These are phyloP conservation scores for Dendrocopos noguchii DNA, from an alignment of 2,113 vertebrate genomes.

Conservation along the genomic window DNA sequence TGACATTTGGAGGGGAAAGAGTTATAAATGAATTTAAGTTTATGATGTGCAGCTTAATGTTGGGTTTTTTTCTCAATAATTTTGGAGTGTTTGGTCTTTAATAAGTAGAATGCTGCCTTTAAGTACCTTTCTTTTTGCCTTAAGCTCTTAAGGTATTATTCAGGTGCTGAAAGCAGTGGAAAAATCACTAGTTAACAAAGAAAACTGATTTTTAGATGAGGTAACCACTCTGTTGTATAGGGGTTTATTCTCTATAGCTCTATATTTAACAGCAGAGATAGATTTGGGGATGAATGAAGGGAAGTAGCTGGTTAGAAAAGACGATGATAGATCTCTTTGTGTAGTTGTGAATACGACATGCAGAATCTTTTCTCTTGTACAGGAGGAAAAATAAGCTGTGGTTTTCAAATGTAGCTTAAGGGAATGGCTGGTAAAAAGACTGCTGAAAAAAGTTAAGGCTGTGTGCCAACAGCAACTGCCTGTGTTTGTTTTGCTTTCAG, in stretches of 20 bases:
- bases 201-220: slow-evolving; percentile 28
- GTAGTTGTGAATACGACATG: slow-evolving; percentile 2
- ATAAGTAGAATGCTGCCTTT: background rate
- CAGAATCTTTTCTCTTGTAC: background rate
- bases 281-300: slow-evolving; percentile 13
- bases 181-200: slow-evolving; percentile 16
- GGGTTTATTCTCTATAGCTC: background rate
- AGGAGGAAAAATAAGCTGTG: slow-evolving; percentile 16
- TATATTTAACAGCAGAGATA: background rate
- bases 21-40: background rate
- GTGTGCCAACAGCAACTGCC: slow-evolving; percentile 27
- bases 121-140: slow-evolving; percentile 2
- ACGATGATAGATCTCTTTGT: slow-evolving; percentile 10
- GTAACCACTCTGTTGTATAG: background rate
- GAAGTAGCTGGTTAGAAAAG: slow-evolving; percentile 8
- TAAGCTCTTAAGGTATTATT: slow-evolving; percentile 9
- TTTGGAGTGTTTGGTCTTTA: background rate
- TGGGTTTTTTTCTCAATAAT: background rate
- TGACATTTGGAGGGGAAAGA: background rate
- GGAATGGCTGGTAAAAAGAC: slow-evolving; percentile 15
- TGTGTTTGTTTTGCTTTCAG: slow-evolving; percentile 22
- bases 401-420: slow-evolving; percentile 52
- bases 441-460: background rate
- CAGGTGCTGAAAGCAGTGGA: background rate
- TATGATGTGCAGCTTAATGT: background rate